Conservation (phyloP, 30 jellyfish, hydroid and myxozoan species). For the Haliclystus octoradiatus region DNA sequence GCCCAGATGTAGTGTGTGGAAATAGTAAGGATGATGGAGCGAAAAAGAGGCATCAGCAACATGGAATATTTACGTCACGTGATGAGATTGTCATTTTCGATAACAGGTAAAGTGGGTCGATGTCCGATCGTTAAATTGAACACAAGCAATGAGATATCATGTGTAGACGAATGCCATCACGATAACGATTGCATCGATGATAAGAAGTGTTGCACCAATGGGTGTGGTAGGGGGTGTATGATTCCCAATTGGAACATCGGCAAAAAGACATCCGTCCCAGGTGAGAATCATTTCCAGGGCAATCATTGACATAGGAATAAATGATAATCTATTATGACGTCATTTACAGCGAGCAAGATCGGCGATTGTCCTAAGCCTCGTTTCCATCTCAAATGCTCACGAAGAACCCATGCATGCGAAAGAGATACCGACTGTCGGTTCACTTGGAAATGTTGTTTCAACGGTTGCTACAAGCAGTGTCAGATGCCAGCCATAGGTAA, state of each 20-base stretch:
- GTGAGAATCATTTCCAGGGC: no score
- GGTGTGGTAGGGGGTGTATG: slow-evolving; percentile 6
- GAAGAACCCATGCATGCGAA: neutral
- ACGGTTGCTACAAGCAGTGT: slow-evolving; percentile 5
- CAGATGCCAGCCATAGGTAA: slow-evolving; percentile 1
- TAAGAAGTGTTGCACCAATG: slow-evolving; percentile 13
- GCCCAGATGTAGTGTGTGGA: slow-evolving; percentile 14
- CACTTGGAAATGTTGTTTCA: slow-evolving; percentile 3
- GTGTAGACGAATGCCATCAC: slow-evolving; percentile 11
- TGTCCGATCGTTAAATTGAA: slow-evolving; percentile 5
- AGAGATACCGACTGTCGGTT: slow-evolving; percentile 1
- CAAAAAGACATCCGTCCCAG: no score
- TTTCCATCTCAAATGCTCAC: neutral
- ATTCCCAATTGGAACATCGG: neutral
- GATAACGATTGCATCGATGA: slow-evolving; percentile 3
- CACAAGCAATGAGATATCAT: neutral
- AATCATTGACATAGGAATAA: neutral
- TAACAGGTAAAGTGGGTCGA: slow-evolving; percentile 10
- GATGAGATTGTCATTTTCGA: neutral
- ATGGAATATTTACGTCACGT: neutral
- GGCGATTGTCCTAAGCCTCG: slow-evolving; percentile 3
- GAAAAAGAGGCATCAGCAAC: neutral
- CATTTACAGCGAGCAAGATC: neutral
- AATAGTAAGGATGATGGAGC: slow-evolving; percentile 13
- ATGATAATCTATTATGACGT: neutral